Conservation (phyloP, 2,888 invertebrate genomes). For the Junonia oenone region DNA sequence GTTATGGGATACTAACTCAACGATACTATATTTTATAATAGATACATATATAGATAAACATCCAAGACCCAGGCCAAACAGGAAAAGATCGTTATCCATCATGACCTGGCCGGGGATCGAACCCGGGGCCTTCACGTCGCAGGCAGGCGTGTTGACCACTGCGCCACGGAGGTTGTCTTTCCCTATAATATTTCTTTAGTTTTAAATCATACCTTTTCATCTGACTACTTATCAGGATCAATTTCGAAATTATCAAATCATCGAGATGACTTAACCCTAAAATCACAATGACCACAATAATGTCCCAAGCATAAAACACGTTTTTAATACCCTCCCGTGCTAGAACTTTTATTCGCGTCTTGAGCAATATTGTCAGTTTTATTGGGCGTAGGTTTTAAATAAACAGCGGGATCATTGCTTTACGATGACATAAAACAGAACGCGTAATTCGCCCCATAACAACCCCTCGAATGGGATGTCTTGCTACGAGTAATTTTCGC, state of each 20-base stretch:
- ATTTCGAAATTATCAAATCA: not conserved
- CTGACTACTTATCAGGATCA: not conserved
- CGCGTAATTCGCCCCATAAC: slow-evolving; percentile 35
- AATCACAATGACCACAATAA: not conserved
- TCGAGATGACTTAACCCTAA: not conserved
- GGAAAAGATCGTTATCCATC: no score
- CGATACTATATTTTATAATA: no score
- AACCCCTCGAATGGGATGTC: slow-evolving; percentile 1
- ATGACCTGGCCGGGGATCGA: no score
- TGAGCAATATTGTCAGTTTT: slow-evolving; percentile 23
- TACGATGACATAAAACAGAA: slow-evolving; percentile 33
- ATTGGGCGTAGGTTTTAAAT: slow-evolving; percentile 21
- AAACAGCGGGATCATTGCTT: slow-evolving; percentile 35
- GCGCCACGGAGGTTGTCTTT: no score
- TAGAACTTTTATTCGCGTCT: slow-evolving; percentile 6
- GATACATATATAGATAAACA: no score
- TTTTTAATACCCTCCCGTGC: slow-evolving; percentile 8
- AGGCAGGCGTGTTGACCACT: no score
- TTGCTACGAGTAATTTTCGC: slow-evolving; percentile 7
- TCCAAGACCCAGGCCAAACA: no score
- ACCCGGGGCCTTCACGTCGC: no score
- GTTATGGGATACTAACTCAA: no score
- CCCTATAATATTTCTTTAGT: no score
- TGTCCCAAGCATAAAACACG: not conserved
- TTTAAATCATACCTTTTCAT: no score